Conservation (phyloP, 1,140 invertebrate genomes). For the Hermetia illucens region DNA sequence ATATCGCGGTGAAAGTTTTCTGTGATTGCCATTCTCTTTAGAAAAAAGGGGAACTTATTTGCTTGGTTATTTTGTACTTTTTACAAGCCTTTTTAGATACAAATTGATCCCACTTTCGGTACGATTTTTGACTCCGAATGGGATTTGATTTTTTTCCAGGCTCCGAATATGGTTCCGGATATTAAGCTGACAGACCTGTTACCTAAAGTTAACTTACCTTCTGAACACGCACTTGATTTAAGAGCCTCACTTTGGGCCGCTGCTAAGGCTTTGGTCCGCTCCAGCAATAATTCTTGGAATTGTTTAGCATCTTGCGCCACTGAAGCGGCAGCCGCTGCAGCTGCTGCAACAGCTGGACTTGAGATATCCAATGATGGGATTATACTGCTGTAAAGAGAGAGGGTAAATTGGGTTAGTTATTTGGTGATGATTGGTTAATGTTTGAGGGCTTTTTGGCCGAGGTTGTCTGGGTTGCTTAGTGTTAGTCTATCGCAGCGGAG, state of each 20-base stretch:
- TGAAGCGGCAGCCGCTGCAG: slow-evolving; percentile 20
- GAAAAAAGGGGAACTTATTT: no score
- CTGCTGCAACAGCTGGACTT: slow-evolving; percentile 19
- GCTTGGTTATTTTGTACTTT: no score
- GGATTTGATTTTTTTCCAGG: neutral
- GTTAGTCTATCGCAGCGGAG: no score
- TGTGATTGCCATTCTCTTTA: no score
- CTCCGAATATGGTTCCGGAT: neutral
- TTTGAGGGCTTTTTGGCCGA: no score
- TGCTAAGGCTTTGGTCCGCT: slow-evolving; percentile 58
- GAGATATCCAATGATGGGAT: neutral
- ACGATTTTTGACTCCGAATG: no score
- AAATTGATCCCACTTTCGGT: no score
- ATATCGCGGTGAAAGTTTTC: no score
- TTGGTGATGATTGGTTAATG: no score
- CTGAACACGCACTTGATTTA: slow-evolving; percentile 24
- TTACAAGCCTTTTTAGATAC: no score
- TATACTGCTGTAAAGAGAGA: slow-evolving; percentile 13
- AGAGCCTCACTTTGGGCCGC: slow-evolving; percentile 31
- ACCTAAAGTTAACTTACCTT: slow-evolving; percentile 24
- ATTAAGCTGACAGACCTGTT: neutral
- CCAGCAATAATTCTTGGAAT: slow-evolving; percentile 60
- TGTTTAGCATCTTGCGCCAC: slow-evolving; percentile 48
- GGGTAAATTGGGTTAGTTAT: no score
- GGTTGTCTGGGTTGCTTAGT: no score